phyloP scores from a whole-genome alignment of 2,797 vertebrate species.

The Cryptoblepharus egeriae region DNA sequence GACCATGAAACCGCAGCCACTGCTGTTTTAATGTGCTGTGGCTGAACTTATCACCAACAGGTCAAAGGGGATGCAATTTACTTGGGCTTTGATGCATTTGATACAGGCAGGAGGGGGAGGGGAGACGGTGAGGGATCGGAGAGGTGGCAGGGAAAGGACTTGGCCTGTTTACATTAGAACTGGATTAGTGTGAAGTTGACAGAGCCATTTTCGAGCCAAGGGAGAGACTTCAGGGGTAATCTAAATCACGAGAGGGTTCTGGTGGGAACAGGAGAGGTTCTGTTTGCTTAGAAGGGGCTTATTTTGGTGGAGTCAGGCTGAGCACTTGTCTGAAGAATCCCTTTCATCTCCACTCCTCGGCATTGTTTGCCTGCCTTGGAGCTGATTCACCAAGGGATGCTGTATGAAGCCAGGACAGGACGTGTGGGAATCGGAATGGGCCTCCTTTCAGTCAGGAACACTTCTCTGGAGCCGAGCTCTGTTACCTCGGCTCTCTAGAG shows the following conservation, averaged over 20 bases:
- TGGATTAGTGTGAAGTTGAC: conserved; percentile 84
- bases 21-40: conserved; percentile 65
- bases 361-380: conserved; percentile 2
- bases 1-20: conserved; percentile 69
- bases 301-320: conserved; percentile 36
- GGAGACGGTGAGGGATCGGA: conserved; percentile 23
- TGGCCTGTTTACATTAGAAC: conserved; percentile 88
- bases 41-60: conserved; percentile 70
- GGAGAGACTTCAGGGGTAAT: conserved; percentile 43
- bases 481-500: background rate
- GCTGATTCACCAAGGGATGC: background rate
- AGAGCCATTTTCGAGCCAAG: conserved; percentile 69
- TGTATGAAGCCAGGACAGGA: conserved; percentile 19
- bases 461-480: background rate
- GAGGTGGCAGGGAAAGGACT: conserved; percentile 68
- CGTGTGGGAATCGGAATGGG: background rate
- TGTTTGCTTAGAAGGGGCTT: background rate
- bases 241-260: conserved; percentile 40
- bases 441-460: background rate
- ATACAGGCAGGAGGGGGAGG: conserved; percentile 88
- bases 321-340: conserved; percentile 29
- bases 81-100: conserved; percentile 92
- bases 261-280: conserved; percentile 26
- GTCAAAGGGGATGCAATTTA: conserved; percentile 84
- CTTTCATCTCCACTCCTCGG: conserved; percentile 40